Base-by-base conservation (phyloP, 2,888 invertebrate species). In the Leptothorax acervorum region DNA sequence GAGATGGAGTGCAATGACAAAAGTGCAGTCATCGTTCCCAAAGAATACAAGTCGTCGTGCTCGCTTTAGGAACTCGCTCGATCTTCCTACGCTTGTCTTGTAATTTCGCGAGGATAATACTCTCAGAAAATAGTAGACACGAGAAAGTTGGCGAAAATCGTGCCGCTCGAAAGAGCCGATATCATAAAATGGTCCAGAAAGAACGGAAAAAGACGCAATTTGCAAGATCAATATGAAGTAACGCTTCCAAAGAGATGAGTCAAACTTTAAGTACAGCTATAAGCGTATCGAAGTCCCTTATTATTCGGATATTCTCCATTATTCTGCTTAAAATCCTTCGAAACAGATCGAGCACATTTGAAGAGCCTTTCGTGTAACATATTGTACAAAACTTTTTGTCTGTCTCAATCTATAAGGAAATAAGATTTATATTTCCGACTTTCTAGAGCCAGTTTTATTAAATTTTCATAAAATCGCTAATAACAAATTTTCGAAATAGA, bases 1-100 rank as follows among this genome's bases (percentile, higher is more conserved):
- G 42, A 76, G 63, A 82, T 73, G 63, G 62, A 82, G 57, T 18
- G 71, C 68, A 78, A 70, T 79, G 71, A 79, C 79, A 79, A 79
- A 71, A 71, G 60, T 71, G 60, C 53, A 79, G 73, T 79, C 71
- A 79, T 71, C 45, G 15, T 79, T 60, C 35, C 23, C 35, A 60
- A 79, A 79, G 60, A 79, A 48, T 71, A 79, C 79, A 79, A 79
- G 71, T 79, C 76, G 66, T 78, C 70, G 45, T 48, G 60, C 15
- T 48, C 65, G 60, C 60, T 68, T 78, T 45, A 70, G 78, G 79
- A 78, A 70, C 57, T 78, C 60, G 48, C 45, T 48, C 48, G 60
- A 71, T 79, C 60, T 79, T 79, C 39, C 71, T 71, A 39, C 48
- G 78, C 70, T 78, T 70, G 79, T 79, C 73, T 73, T 79, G 60